phyloP scores from a whole-genome alignment of 2,797 vertebrate species.

The Ctenopoma kingsleyae region DNA sequence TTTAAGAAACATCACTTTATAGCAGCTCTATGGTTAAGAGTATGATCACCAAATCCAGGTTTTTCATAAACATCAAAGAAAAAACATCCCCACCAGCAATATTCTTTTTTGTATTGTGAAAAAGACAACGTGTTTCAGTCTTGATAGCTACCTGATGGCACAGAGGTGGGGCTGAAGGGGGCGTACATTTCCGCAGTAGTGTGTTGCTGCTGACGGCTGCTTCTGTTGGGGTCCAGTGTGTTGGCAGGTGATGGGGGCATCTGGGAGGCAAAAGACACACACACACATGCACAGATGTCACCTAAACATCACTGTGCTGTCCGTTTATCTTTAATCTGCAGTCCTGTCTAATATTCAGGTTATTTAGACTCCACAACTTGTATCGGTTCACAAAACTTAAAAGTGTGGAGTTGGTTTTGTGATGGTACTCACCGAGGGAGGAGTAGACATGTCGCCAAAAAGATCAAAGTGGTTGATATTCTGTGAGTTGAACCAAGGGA shows the following conservation, averaged over 20 bases:
- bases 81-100: conserved; percentile 3
- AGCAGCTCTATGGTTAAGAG: conserved; percentile 5
- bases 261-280: conserved; percentile 76
- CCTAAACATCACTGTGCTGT: conserved; percentile 44
- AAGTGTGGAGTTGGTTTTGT: not conserved
- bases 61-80: conserved; percentile 35
- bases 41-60: too few relatives aligned
- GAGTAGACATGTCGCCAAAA: conserved; percentile 99
- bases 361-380: conserved; percentile 24
- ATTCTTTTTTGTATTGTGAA: not conserved
- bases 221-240: conserved; percentile 94
- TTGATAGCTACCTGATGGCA: conserved; percentile 92
- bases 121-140: too few relatives aligned
- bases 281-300: conserved; percentile 53
- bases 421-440: conserved; percentile 93
- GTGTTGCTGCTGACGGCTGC: conserved; percentile 86
- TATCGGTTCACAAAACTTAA: conserved; percentile 8
- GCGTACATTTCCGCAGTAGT: conserved; percentile 92
- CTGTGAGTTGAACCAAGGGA: conserved; percentile 74
- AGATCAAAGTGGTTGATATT: conserved; percentile 99
- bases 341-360: conserved; percentile 13
- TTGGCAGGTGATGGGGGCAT: conserved; percentile 98
- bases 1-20: not conserved
- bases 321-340: conserved; percentile 36
- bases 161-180: conserved; percentile 93